A percentile compares a stretch with the other conserved stretches of the same genome.
Evolutionary conservation across 2,797 vertebrate species (phyloP).

Genomic region (Macrochelys suwanniensis): DNA sequence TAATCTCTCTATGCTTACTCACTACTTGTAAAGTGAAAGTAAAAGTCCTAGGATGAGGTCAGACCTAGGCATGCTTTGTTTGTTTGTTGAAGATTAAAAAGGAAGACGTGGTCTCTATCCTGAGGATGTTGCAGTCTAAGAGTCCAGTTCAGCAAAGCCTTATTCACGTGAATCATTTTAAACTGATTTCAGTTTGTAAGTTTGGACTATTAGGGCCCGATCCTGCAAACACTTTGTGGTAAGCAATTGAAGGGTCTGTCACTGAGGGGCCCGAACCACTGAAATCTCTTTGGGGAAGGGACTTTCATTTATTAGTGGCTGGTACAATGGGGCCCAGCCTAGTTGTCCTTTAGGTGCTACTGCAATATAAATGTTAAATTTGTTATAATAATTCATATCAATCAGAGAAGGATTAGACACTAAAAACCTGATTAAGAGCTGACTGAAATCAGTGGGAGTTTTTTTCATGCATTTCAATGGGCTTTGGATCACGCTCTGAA

Average conservation of each 20-base stretch:
- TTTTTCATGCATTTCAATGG: not conserved
- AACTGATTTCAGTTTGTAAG: not conserved
- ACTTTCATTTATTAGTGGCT: not conserved
- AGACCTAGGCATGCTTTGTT: not conserved
- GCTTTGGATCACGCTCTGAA: conserved; percentile 30
- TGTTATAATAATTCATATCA: conserved; percentile 66
- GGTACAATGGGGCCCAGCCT: not conserved
- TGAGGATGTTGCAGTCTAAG: not conserved
- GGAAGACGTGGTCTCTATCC: not conserved
- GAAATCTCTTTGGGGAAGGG: not conserved
- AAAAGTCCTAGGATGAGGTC: not conserved
- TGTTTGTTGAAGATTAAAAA: not conserved
- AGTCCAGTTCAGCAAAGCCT: not conserved
- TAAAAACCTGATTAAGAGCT: conserved; percentile 27
- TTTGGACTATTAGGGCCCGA: not conserved
- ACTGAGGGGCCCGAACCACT: not conserved
- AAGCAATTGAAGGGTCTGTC: not conserved
- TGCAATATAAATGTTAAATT: conserved; percentile 56
- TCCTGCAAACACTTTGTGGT: not conserved
- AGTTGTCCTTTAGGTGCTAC: conserved; percentile 6
- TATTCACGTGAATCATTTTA: not conserved
- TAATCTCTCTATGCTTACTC: not conserved
- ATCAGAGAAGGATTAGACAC: conserved; percentile 53
- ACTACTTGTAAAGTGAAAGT: not conserved
- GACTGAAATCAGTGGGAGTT: not conserved